These are phyloP conservation scores for Lacerta bilineata DNA, from an alignment of 2,797 vertebrate genomes.

Conservation along the genomic window DNA sequence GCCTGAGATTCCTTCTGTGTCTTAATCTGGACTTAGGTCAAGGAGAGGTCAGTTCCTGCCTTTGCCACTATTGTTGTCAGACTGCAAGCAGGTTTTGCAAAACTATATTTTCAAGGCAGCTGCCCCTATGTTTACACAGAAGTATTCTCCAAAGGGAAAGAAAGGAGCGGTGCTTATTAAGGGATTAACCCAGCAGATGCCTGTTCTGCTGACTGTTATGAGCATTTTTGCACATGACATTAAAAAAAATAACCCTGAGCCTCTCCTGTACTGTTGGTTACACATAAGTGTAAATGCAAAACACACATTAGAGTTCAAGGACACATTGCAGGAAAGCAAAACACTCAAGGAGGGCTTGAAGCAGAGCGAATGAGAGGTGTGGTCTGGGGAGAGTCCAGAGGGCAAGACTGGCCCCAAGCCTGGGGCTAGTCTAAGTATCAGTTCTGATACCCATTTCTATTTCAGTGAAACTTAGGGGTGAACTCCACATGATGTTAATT, in stretches of 20 bases:
- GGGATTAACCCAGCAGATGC: background rate
- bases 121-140: conserved; percentile 28
- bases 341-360: too few species aligned
- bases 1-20: background rate
- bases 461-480: background rate
- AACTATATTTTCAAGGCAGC: conserved; percentile 18
- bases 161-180: background rate
- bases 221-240: background rate
- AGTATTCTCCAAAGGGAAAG: conserved; percentile 17
- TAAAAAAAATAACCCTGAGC: background rate
- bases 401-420: too few species aligned
- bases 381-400: too few species aligned
- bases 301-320: background rate
- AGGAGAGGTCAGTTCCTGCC: conserved; percentile 41
- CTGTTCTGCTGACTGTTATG: background rate
- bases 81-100: conserved; percentile 5
- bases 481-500: background rate
- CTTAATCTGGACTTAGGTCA: conserved; percentile 34
- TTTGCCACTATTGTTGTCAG: conserved; percentile 26
- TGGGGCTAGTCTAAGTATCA: background rate
- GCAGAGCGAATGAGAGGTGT: too few species aligned
- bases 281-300: background rate
- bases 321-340: background rate
- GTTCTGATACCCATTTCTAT: background rate
- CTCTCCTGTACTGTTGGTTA: background rate